Evolutionary conservation across 1,140 invertebrate species (phyloP).

Genomic region (Drosophila erecta): DNA sequence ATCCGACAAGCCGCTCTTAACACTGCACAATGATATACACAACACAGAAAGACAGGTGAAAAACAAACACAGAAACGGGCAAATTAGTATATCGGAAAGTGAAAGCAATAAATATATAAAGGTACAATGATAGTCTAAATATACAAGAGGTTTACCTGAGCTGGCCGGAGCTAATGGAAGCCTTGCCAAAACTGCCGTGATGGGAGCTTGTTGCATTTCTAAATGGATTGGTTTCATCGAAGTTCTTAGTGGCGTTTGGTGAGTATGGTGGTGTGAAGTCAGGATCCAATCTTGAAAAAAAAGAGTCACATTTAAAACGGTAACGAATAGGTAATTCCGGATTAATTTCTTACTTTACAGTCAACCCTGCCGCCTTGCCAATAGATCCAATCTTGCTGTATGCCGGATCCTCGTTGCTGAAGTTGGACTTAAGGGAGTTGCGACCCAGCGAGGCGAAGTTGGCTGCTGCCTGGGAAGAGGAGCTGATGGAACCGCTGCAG

Average conservation of each 20-base stretch:
- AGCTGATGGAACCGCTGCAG: slow-evolving; percentile 72
- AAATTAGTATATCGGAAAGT: slow-evolving; percentile 59
- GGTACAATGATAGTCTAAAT: slow-evolving; percentile 7
- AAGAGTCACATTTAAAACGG: not conserved
- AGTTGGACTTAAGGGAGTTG: slow-evolving; percentile 79
- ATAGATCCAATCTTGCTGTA: slow-evolving; percentile 82
- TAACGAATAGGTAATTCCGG: not conserved
- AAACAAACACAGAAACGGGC: slow-evolving; percentile 59
- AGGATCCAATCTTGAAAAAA: slow-evolving; percentile 61
- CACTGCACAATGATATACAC: slow-evolving; percentile 83
- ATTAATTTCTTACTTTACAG: slow-evolving; percentile 69
- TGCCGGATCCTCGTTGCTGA: slow-evolving; percentile 78
- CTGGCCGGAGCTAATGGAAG: slow-evolving; percentile 82
- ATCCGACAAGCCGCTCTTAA: slow-evolving; percentile 86
- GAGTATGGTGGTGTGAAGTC: slow-evolving; percentile 74
- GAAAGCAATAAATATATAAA: slow-evolving; percentile 40
- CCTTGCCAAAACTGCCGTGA: slow-evolving; percentile 84
- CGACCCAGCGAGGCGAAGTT: slow-evolving; percentile 72
- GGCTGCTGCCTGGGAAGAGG: slow-evolving; percentile 62
- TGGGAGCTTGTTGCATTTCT: slow-evolving; percentile 71
- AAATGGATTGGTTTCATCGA: slow-evolving; percentile 83
- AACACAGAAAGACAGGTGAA: slow-evolving; percentile 54
- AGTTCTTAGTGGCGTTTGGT: slow-evolving; percentile 77
- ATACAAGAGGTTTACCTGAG: slow-evolving; percentile 61
- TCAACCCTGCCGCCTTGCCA: slow-evolving; percentile 78